phyloP scores from a whole-genome alignment of 1,140 invertebrate species.

The Scylla paramamosain region DNA sequence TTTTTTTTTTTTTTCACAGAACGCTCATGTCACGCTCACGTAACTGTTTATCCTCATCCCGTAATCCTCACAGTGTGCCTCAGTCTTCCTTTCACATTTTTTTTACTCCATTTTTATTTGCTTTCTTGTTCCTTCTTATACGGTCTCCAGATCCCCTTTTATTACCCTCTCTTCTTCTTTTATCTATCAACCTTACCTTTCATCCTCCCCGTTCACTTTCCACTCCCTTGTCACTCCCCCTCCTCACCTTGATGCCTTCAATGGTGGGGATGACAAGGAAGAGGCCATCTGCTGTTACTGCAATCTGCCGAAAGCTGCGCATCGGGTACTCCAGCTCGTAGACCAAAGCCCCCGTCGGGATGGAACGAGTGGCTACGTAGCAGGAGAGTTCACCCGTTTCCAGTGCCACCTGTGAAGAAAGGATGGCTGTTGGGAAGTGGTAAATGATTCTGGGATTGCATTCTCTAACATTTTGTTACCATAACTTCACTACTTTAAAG shows the following conservation, averaged over 20 bases:
- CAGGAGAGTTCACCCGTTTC: conserved; percentile 69
- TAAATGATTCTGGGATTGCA: neutral
- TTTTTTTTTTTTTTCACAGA: too few relatives aligned
- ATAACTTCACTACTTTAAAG: too few relatives aligned
- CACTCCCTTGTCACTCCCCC: neutral
- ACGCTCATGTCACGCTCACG: too few relatives aligned
- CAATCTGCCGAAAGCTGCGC: conserved; percentile 86
- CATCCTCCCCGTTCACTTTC: neutral
- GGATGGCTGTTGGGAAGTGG: neutral
- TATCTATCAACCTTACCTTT: too few relatives aligned
- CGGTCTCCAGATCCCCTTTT: too few relatives aligned
- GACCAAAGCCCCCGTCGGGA: conserved; percentile 85
- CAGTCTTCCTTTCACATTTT: too few relatives aligned
- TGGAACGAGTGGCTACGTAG: conserved; percentile 78
- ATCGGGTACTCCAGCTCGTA: conserved; percentile 91
- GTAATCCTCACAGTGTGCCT: too few relatives aligned
- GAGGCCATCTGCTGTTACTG: conserved; percentile 90
- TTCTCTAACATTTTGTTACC: neutral
- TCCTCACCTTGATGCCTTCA: conserved; percentile 76
- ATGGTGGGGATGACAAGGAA: conserved; percentile 86
- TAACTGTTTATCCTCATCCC: too few relatives aligned
- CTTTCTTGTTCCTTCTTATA: too few relatives aligned
- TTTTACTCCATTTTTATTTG: too few relatives aligned
- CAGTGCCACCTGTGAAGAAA: conserved; percentile 50
- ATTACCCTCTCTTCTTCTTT: too few relatives aligned